These are phyloP conservation scores for Chaetogeoica ovagalla DNA, from an alignment of 2,888 invertebrate genomes.

Conservation along the genomic window DNA sequence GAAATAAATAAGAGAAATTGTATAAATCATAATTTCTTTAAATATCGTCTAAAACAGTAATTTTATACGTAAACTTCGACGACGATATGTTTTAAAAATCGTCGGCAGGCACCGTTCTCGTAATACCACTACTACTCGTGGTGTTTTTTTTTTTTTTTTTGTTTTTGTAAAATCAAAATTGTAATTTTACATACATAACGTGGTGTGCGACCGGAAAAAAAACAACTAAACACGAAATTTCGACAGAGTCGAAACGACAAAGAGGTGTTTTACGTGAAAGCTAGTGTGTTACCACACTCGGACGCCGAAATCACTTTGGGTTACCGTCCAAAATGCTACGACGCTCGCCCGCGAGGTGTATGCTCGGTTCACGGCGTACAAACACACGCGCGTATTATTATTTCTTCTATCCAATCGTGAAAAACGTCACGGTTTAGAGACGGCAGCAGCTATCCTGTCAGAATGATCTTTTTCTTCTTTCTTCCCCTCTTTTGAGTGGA, in stretches of 20 bases:
- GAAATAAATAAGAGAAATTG: no score
- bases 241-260: neutral
- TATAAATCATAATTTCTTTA: no score
- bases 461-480: constrained; percentile 26
- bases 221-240: neutral
- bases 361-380: neutral
- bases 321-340: constrained; percentile 16
- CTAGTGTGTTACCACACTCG: constrained; percentile 25
- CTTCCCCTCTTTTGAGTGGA: constrained; percentile 34
- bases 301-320: constrained; percentile 4
- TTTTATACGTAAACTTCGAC: no score
- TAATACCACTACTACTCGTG: no score
- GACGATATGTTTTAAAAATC: no score
- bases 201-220: no score
- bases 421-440: constrained; percentile 34
- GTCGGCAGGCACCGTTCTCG: no score
- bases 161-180: no score
- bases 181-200: no score
- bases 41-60: no score
- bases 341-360: constrained; percentile 5
- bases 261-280: constrained; percentile 41
- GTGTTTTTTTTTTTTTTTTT: no score
- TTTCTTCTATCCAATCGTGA: constrained; percentile 27
- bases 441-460: constrained; percentile 17
- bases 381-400: neutral